A percentile compares a stretch with the other conserved stretches of the same genome.
phyloP scores from a whole-genome alignment of 2,797 vertebrate genomes.

The Alca torda region DNA sequence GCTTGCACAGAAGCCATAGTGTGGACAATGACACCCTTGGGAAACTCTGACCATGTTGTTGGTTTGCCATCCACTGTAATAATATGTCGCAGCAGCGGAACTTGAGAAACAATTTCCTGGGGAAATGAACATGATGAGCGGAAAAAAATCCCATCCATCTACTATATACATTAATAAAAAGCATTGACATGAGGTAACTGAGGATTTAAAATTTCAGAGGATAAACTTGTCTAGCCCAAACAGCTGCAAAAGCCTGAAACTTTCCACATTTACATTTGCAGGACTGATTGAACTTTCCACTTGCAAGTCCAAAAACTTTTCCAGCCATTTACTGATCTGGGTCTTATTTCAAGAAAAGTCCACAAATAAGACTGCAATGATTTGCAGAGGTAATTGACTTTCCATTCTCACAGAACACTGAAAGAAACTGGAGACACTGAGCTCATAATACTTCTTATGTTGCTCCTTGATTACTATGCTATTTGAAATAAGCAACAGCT shows the following conservation, averaged over 20 bases:
- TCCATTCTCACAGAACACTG: not conserved
- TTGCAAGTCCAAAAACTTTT: not conserved
- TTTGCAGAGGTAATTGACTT: not conserved
- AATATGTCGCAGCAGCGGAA: slow-evolving; percentile 87
- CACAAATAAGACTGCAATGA: not conserved
- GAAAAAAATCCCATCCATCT: not conserved
- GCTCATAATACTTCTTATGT: not conserved
- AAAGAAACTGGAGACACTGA: not conserved
- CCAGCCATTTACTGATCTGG: not conserved
- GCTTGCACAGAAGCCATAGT: slow-evolving; percentile 89
- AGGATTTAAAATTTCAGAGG: not conserved
- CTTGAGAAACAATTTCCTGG: slow-evolving; percentile 86
- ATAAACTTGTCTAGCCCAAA: not conserved
- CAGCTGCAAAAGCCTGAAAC: not conserved
- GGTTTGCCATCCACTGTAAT: slow-evolving; percentile 88
- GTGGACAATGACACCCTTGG: slow-evolving; percentile 86
- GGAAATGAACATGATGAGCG: not conserved
- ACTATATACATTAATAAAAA: not conserved
- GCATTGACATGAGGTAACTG: not conserved
- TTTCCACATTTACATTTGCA: not conserved
- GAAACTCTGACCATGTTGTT: slow-evolving; percentile 80
- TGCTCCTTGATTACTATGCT: not conserved
- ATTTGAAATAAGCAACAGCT: not conserved
- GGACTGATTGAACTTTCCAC: not conserved
- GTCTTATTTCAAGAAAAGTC: not conserved